phyloP scores from a whole-genome alignment of 30 jellyfish, hydroid and myxozoan genomes.

The Aurelia sp. region DNA sequence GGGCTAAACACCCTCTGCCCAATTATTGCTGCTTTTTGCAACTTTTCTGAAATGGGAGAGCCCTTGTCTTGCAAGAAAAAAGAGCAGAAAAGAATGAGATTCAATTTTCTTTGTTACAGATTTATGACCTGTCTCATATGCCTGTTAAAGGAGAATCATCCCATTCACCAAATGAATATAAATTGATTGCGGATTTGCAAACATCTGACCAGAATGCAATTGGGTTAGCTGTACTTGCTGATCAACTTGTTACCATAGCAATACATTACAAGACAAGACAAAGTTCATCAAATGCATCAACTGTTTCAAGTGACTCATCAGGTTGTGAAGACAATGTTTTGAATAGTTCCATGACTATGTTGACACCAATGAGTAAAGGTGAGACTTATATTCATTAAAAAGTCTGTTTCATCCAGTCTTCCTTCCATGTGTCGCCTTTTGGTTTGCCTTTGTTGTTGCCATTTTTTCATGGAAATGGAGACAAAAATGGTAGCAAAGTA shows the following conservation, averaged over 20 bases:
- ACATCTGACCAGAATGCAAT: constrained; percentile 79
- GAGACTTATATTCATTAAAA: neutral
- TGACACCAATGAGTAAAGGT: constrained; percentile 83
- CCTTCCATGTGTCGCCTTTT: no score
- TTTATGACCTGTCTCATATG: neutral
- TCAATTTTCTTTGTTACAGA: neutral
- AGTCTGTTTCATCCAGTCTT: neutral
- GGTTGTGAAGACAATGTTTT: constrained; percentile 75
- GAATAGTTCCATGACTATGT: constrained; percentile 66
- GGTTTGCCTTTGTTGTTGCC: no score
- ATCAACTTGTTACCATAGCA: constrained; percentile 54
- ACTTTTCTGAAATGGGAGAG: no score
- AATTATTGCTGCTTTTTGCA: no score
- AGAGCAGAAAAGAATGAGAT: no score
- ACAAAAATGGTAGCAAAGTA: no score
- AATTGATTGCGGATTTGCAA: constrained; percentile 71
- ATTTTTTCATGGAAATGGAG: no score
- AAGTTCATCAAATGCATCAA: constrained; percentile 64
- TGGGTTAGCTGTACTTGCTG: constrained; percentile 72
- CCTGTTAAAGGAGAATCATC: constrained; percentile 8
- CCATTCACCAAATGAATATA: constrained; percentile 35
- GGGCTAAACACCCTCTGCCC: no score
- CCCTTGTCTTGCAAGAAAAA: no score
- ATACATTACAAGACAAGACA: constrained; percentile 63
- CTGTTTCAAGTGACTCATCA: constrained; percentile 77